These are phyloP conservation scores for Acropternis orthonyx DNA, from an alignment of 2,797 vertebrate genomes.

Conservation along the genomic window DNA sequence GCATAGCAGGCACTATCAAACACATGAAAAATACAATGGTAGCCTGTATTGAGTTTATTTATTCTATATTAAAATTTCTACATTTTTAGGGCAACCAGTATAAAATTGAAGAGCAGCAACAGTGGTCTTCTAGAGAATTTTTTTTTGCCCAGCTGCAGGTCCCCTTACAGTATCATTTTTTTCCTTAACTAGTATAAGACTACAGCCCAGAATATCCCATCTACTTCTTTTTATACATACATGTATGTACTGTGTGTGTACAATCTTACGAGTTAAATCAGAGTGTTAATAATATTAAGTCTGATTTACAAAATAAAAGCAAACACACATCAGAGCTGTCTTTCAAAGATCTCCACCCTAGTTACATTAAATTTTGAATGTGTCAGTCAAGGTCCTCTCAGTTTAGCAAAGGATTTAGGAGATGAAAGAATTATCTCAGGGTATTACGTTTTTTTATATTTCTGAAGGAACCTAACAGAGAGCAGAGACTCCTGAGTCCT, in stretches of 20 bases:
- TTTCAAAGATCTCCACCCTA: not conserved
- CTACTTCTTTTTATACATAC: not conserved
- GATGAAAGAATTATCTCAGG: not conserved
- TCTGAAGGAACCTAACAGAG: not conserved
- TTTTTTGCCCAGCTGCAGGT: not conserved
- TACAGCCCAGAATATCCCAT: not conserved
- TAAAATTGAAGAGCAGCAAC: not conserved
- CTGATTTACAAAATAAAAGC: not conserved
- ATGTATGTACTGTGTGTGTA: not conserved
- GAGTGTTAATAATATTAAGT: not conserved
- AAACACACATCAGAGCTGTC: not conserved
- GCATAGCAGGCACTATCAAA: not conserved
- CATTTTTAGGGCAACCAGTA: not conserved
- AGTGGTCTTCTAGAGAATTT: not conserved
- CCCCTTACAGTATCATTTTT: not conserved
- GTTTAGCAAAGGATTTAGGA: not conserved
- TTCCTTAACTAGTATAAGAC: not conserved
- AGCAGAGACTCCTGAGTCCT: not conserved
- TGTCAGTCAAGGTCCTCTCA: not conserved
- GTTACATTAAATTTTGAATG: not conserved
- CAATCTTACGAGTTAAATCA: not conserved
- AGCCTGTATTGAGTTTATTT: not conserved
- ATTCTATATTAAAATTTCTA: not conserved
- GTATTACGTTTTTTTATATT: not conserved
- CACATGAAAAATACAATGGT: not conserved